These are phyloP conservation scores for Orientallactaga bullata DNA, from an alignment of 2,113 vertebrate species.

Conservation along the genomic window DNA sequence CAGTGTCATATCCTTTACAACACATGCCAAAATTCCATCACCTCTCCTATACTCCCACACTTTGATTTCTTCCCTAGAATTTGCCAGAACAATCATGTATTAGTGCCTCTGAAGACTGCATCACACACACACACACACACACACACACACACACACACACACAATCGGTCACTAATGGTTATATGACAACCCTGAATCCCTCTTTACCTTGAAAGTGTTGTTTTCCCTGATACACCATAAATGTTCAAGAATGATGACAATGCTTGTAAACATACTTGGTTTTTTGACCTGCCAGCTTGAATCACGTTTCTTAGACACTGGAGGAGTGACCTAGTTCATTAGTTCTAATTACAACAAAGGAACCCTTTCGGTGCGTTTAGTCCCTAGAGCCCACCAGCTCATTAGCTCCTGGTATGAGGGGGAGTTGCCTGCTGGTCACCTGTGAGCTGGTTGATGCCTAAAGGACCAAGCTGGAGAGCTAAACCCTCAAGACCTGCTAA, in stretches of 20 bases:
- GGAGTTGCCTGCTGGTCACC: neutral
- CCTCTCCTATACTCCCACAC: rapidly evolving
- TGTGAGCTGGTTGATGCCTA: neutral
- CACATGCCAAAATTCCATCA: neutral
- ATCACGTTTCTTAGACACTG: neutral
- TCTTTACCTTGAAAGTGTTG: neutral
- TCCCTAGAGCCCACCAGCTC: neutral
- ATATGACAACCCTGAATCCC: neutral
- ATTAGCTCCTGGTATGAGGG: neutral
- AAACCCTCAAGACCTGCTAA: neutral
- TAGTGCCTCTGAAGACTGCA: neutral
- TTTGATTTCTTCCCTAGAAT: neutral
- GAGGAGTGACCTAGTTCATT: neutral
- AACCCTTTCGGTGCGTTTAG: neutral
- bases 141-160: no score
- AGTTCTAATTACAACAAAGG: neutral
- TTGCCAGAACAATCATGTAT: neutral
- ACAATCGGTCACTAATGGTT: neutral
- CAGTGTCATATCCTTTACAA: neutral
- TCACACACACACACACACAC: no score
- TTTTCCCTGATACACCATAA: neutral
- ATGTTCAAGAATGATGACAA: neutral
- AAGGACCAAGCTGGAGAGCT: neutral
- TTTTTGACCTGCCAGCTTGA: neutral
- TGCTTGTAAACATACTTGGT: neutral